Conservation (phyloP, 2,888 invertebrate genomes). For the Agrilus mali region DNA sequence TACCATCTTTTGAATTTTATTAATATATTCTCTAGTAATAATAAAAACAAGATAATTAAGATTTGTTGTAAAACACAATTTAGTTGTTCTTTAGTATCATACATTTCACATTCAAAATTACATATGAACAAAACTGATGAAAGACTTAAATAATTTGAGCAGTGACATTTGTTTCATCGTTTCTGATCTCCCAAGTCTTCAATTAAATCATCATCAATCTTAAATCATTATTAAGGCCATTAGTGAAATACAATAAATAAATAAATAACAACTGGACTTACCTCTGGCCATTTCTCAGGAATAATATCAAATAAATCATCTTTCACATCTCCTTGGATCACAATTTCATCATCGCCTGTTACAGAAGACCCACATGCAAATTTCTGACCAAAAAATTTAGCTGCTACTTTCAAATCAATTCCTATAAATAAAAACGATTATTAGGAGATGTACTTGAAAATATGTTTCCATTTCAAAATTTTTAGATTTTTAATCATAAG, state of each 20-base stretch:
- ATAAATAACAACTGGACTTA: constrained; percentile 24
- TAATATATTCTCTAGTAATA: too few relatives aligned
- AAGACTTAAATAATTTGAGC: constrained; percentile 2
- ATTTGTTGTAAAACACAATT: not conserved
- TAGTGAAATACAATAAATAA: not conserved
- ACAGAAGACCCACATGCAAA: constrained; percentile 99
- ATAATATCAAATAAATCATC: constrained; percentile 96
- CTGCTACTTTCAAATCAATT: constrained; percentile 94
- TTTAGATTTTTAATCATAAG: too few relatives aligned
- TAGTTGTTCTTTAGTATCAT: constrained; percentile 1
- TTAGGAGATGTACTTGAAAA: too few relatives aligned
- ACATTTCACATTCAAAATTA: constrained; percentile 3
- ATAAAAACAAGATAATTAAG: too few relatives aligned
- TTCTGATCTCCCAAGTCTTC: constrained; percentile 89
- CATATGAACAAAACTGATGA: constrained; percentile 1
- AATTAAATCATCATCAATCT: constrained; percentile 85
- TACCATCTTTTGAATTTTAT: too few relatives aligned
- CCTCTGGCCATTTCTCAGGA: constrained; percentile 96
- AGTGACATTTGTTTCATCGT: constrained; percentile 44
- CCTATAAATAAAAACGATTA: constrained; percentile 42
- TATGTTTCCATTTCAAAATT: too few relatives aligned
- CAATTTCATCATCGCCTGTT: constrained; percentile 97
- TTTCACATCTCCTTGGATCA: constrained; percentile 98
- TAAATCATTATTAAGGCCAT: constrained; percentile 21
- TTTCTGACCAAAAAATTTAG: constrained; percentile 93